phyloP scores from a whole-genome alignment of 2,888 invertebrate species.

The Idaea dimidiata region DNA sequence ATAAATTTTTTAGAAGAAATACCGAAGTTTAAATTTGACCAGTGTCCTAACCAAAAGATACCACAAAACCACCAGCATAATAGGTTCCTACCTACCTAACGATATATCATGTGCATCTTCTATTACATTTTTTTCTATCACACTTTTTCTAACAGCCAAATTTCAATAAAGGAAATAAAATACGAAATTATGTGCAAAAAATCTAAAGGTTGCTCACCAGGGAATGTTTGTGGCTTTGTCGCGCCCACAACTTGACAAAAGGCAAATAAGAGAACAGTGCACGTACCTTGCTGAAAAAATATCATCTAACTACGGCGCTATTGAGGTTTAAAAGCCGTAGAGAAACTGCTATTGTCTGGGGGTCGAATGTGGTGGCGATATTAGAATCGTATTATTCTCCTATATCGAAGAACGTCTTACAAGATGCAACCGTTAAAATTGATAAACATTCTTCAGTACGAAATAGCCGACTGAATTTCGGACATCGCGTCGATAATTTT shows the following conservation, averaged over 20 bases:
- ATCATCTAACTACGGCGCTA: constrained; percentile 76
- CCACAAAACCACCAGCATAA: constrained; percentile 61
- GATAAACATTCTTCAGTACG: constrained; percentile 33
- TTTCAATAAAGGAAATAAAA: constrained; percentile 75
- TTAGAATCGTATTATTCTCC: constrained; percentile 72
- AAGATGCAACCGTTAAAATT: constrained; percentile 41
- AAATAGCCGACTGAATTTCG: constrained; percentile 38
- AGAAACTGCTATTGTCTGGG: constrained; percentile 69
- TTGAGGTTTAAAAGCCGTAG: constrained; percentile 79
- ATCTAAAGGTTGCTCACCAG: constrained; percentile 70
- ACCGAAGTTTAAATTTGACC: constrained; percentile 28
- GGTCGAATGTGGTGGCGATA: constrained; percentile 73
- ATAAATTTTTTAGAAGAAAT: constrained; percentile 1
- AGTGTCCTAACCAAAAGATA: constrained; percentile 29
- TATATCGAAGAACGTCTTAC: constrained; percentile 36
- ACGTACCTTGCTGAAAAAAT: constrained; percentile 61
- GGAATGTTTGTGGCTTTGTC: constrained; percentile 78
- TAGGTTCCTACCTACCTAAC: constrained; percentile 53
- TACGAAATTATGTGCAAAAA: constrained; percentile 70
- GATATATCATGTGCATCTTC: constrained; percentile 74
- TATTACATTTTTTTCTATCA: constrained; percentile 60
- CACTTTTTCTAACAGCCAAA: constrained; percentile 56
- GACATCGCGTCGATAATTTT: constrained; percentile 52
- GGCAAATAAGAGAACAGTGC: constrained; percentile 78
- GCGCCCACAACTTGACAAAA: constrained; percentile 77